phyloP scores from a whole-genome alignment of 2,113 vertebrate genomes.

The Peromyscus maniculatus region DNA sequence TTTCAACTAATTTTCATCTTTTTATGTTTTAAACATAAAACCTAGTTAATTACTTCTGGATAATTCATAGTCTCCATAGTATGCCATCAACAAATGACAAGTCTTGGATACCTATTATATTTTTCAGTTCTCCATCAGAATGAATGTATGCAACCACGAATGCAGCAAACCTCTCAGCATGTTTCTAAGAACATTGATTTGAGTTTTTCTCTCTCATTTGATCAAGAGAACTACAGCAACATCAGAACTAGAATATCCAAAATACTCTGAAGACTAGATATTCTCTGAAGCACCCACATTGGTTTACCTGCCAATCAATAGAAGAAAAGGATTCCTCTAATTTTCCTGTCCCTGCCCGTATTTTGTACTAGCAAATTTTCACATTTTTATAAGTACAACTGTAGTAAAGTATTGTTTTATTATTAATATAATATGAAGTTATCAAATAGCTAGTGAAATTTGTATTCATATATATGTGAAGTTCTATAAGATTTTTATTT shows the following conservation, averaged over 20 bases:
- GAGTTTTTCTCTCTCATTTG: not conserved
- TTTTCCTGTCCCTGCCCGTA: not conserved
- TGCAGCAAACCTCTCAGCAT: not conserved
- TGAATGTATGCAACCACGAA: not conserved
- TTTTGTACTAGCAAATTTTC: not conserved
- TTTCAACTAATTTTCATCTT: constrained; percentile 20
- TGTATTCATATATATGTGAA: not conserved
- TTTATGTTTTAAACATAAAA: constrained; percentile 32
- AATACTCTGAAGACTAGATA: not conserved
- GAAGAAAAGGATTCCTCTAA: not conserved
- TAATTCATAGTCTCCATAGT: not conserved
- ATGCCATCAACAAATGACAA: not conserved
- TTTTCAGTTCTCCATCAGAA: not conserved
- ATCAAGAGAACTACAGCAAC: not conserved
- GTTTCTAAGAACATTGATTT: not conserved
- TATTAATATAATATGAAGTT: not conserved
- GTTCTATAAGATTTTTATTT: not conserved
- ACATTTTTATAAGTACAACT: not conserved
- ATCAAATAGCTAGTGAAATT: not conserved
- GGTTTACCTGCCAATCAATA: not conserved
- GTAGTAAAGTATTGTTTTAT: not conserved
- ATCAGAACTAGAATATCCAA: not conserved
- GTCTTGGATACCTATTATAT: not conserved
- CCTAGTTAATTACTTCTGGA: not conserved
- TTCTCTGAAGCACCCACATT: not conserved